Evolutionary conservation across 2,888 invertebrate genomes (phyloP).

Genomic region (Patella depressa): DNA sequence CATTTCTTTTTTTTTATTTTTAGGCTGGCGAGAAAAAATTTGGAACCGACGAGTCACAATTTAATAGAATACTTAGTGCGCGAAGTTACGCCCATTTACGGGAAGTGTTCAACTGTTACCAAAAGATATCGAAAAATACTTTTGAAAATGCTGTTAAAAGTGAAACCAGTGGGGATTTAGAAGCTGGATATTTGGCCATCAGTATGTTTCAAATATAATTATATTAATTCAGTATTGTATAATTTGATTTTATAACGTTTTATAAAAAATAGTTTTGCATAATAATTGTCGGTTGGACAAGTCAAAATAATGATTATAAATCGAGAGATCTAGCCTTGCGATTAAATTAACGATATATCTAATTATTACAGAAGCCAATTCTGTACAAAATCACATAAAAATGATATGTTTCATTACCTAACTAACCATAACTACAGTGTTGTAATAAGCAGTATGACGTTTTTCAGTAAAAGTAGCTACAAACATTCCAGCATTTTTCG

Average conservation of each 20-base stretch:
- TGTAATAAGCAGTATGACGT: too few relatives aligned
- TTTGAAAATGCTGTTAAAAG: conserved; percentile 54
- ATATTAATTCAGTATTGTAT: too few relatives aligned
- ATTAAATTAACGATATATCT: too few relatives aligned
- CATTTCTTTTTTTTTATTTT: neutral
- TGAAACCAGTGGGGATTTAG: conserved; percentile 56
- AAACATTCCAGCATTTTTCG: conserved; percentile 87
- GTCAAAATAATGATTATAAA: too few relatives aligned
- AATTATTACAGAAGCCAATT: too few relatives aligned
- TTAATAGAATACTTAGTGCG: conserved; percentile 56
- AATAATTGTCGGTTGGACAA: too few relatives aligned
- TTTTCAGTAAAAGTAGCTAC: conserved; percentile 80
- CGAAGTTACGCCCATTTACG: conserved; percentile 56
- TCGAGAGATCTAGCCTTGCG: too few relatives aligned
- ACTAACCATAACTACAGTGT: too few relatives aligned
- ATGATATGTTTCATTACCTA: too few relatives aligned
- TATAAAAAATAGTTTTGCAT: too few relatives aligned
- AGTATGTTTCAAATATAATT: conserved; percentile 37
- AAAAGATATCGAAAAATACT: conserved; percentile 46
- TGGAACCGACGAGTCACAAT: conserved; percentile 64
- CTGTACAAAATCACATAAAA: too few relatives aligned
- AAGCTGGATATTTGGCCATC: conserved; percentile 56
- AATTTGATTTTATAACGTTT: too few relatives aligned
- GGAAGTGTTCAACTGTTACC: conserved; percentile 59
- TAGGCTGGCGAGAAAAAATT: conserved; percentile 62